Evolutionary conservation across 2,888 invertebrate genomes (phyloP).

Genomic region (Graphium colonna): DNA sequence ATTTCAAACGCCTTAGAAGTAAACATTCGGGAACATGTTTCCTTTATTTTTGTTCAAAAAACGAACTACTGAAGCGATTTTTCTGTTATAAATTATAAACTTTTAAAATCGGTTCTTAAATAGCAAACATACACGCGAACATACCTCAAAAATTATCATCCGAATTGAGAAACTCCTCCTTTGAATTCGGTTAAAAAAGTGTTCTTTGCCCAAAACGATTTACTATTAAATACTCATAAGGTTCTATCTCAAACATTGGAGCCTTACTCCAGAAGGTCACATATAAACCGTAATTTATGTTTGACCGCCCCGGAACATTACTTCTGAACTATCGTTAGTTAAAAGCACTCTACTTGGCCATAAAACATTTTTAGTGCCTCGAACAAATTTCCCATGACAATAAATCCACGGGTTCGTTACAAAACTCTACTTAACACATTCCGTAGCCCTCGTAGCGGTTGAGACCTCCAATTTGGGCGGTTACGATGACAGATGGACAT

Average conservation of each 20-base stretch:
- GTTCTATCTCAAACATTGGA: background rate
- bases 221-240: background rate
- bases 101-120: too few species aligned
- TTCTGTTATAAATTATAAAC: too few species aligned
- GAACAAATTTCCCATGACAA: background rate
- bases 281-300: background rate
- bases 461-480: conserved; percentile 1
- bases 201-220: background rate
- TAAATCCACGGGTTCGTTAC: background rate
- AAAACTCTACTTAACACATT: background rate
- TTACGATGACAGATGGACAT: conserved; percentile 9
- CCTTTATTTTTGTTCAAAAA: too few species aligned
- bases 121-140: too few species aligned
- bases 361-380: background rate
- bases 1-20: too few species aligned
- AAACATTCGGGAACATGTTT: too few species aligned
- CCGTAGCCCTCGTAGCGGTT: background rate
- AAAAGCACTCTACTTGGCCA: background rate
- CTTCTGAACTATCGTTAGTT: background rate
- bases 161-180: too few species aligned
- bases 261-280: background rate
- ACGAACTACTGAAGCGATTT: too few species aligned
- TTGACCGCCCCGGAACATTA: background rate
- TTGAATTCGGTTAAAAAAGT: background rate
- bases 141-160: too few species aligned